phyloP scores from a whole-genome alignment of 1,140 invertebrate species.

The Trissolcus basalis region DNA sequence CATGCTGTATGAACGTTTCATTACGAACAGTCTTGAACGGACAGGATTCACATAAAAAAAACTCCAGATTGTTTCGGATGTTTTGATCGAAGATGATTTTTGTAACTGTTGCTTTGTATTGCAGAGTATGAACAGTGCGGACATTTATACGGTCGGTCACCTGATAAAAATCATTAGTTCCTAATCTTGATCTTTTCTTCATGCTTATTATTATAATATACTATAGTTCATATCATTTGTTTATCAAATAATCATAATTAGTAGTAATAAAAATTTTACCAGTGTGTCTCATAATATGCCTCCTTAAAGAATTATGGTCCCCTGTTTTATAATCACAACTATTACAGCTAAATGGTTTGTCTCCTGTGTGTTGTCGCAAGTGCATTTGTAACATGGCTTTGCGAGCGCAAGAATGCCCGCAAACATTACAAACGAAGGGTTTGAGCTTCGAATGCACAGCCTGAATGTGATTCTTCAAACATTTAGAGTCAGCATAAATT shows the following conservation, averaged over 20 bases:
- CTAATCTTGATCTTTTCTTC: neutral
- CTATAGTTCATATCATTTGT: slow-evolving; percentile 63
- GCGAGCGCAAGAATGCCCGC: slow-evolving; percentile 83
- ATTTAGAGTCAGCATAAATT: slow-evolving; percentile 84
- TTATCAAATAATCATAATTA: too few relatives aligned
- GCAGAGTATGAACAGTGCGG: slow-evolving; percentile 82
- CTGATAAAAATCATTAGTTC: slow-evolving; percentile 49
- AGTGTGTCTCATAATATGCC: slow-evolving; percentile 86
- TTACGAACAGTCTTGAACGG: slow-evolving; percentile 80
- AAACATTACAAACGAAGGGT: slow-evolving; percentile 85
- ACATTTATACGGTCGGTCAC: slow-evolving; percentile 81
- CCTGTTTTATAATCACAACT: slow-evolving; percentile 83
- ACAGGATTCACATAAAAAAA: slow-evolving; percentile 79
- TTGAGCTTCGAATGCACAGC: slow-evolving; percentile 86
- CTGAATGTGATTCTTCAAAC: slow-evolving; percentile 85
- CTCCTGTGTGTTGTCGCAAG: slow-evolving; percentile 83
- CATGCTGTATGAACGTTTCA: slow-evolving; percentile 77
- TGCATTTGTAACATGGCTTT: slow-evolving; percentile 83
- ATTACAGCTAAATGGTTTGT: slow-evolving; percentile 85
- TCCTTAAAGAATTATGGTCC: slow-evolving; percentile 84
- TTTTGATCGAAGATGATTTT: slow-evolving; percentile 81
- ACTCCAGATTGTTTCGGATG: slow-evolving; percentile 79
- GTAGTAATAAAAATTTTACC: too few relatives aligned
- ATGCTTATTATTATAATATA: neutral
- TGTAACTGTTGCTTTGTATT: slow-evolving; percentile 82